These are phyloP conservation scores for Andrena fulva DNA, from an alignment of 2,888 invertebrate genomes.

Conservation along the genomic window DNA sequence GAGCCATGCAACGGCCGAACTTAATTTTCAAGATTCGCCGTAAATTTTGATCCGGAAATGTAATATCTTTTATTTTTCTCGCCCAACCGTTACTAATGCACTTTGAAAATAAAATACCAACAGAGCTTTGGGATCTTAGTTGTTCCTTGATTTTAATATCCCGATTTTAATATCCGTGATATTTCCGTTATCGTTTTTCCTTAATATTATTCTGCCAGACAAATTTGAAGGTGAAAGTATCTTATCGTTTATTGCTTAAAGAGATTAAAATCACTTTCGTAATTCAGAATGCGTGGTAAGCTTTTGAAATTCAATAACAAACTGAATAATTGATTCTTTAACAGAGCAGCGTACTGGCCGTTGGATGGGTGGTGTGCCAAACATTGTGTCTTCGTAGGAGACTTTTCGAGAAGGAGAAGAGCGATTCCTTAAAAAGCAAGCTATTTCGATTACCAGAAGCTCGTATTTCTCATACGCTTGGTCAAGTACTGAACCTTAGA, in stretches of 20 bases:
- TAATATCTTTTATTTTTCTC: too few species aligned
- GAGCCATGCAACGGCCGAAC: background rate
- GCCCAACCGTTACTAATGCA: background rate
- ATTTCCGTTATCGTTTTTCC: too few species aligned
- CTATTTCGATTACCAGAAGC: slow-evolving; percentile 68
- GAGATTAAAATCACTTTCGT: too few species aligned
- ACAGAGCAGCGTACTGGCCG: slow-evolving; percentile 87
- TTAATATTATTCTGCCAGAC: background rate
- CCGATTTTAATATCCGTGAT: background rate
- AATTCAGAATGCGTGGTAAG: too few species aligned
- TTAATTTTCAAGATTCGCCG: background rate
- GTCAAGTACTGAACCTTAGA: slow-evolving; percentile 70
- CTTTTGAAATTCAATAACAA: too few species aligned
- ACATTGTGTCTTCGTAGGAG: slow-evolving; percentile 84
- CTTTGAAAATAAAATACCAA: background rate
- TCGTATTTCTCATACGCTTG: slow-evolving; percentile 65
- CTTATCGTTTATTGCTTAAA: too few species aligned
- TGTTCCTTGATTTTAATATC: background rate
- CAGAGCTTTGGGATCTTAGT: background rate
- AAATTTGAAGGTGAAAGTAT: background rate
- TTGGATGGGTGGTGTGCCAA: slow-evolving; percentile 89
- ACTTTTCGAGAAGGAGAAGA: slow-evolving; percentile 71
- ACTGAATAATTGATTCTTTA: slow-evolving; percentile 62
- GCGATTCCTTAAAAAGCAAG: slow-evolving; percentile 64
- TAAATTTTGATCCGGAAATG: background rate